Conservation (phyloP, 1,140 invertebrate genomes). For the Drosophila murphyi region DNA sequence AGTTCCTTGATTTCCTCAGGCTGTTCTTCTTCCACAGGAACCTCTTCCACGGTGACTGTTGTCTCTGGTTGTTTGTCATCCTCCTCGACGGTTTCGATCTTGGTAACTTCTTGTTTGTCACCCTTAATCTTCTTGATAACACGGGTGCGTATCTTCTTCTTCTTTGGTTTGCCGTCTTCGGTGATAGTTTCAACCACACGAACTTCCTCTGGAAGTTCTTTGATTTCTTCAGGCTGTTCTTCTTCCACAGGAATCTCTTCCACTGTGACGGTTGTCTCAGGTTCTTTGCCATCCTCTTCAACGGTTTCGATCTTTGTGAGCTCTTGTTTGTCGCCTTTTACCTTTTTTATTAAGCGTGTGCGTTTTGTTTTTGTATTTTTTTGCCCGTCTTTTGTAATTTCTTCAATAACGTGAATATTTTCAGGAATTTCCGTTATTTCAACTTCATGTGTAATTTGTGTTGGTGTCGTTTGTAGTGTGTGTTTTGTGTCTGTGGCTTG, state of each 20-base stretch:
- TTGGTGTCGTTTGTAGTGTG: constrained; percentile 85
- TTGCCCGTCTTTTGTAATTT: constrained; percentile 50
- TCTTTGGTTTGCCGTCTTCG: constrained; percentile 64
- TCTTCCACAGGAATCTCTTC: constrained; percentile 55
- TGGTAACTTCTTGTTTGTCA: constrained; percentile 46
- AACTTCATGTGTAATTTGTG: constrained; percentile 79
- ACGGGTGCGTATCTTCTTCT: constrained; percentile 74
- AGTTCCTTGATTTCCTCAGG: constrained; percentile 33
- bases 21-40: constrained; percentile 32
- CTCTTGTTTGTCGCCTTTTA: constrained; percentile 77
- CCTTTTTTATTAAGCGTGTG: constrained; percentile 59
- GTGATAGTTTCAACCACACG: constrained; percentile 73
- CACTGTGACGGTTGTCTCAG: constrained; percentile 55
- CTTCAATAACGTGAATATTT: constrained; percentile 49
- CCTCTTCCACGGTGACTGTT: constrained; percentile 33
- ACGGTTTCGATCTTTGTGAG: constrained; percentile 75
- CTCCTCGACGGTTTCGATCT: constrained; percentile 46
- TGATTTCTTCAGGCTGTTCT: constrained; percentile 53
- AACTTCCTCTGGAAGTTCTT: constrained; percentile 79
- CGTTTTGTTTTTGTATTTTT: constrained; percentile 48
- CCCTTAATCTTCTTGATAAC: constrained; percentile 66
- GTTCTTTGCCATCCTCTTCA: constrained; percentile 58
- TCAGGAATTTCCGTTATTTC: constrained; percentile 80
- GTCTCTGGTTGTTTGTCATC: constrained; percentile 34
- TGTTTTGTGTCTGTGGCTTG: constrained; percentile 84